Conservation (phyloP, 2,888 invertebrate genomes). For the Mimas tiliae region DNA sequence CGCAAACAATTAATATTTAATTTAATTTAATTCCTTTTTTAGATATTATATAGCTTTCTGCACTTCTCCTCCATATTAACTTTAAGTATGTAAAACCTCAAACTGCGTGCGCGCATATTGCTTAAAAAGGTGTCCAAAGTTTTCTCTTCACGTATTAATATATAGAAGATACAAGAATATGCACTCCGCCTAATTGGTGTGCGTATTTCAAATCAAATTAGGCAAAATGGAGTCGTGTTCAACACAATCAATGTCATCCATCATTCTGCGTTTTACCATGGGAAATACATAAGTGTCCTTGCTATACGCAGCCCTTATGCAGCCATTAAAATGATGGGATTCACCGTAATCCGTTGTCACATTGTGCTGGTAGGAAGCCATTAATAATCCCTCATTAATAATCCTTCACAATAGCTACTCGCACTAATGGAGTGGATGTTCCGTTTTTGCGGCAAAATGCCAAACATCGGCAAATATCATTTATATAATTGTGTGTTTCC, state of each 20-base stretch:
- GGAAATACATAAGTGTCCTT: not conserved
- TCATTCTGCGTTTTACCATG: not conserved
- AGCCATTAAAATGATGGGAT: not conserved
- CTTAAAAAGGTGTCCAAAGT: no score
- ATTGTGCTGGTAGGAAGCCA: conserved; percentile 5
- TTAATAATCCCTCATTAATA: conserved; percentile 24
- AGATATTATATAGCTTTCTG: no score
- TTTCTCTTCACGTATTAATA: no score
- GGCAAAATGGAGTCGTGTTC: not conserved
- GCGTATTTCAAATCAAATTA: no score
- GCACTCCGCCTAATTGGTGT: no score
- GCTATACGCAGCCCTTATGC: not conserved
- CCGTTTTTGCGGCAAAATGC: conserved; percentile 21
- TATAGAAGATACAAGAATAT: no score
- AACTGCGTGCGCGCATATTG: no score
- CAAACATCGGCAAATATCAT: conserved; percentile 5
- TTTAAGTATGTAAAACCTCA: no score
- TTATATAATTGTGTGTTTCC: not conserved
- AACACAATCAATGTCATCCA: not conserved
- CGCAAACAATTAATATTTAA: no score
- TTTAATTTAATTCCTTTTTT: no score
- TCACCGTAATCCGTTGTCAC: conserved; percentile 1
- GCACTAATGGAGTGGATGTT: conserved; percentile 27
- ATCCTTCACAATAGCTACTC: conserved; percentile 18
- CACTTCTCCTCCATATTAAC: no score